A percentile compares a stretch with the other conserved stretches of the same genome.
Evolutionary conservation across 2,113 vertebrate species (phyloP).

Genomic region (Athene noctua): DNA sequence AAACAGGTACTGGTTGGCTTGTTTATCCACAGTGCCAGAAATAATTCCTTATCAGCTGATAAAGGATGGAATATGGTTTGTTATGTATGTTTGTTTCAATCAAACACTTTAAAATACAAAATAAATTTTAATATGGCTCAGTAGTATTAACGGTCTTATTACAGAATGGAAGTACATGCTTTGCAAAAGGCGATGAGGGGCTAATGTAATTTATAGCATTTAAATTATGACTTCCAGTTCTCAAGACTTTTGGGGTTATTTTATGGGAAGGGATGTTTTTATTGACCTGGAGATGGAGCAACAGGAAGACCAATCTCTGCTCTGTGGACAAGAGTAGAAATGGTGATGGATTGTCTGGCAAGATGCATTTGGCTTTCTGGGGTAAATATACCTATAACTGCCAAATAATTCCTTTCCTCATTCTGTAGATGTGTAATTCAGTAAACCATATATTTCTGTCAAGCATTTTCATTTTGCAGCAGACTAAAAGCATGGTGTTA

Average conservation of each 20-base stretch:
- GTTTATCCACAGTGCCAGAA: neutral
- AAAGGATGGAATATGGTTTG: neutral
- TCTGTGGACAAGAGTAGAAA: neutral
- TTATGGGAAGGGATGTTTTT: neutral
- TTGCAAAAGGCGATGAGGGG: neutral
- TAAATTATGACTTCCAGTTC: neutral
- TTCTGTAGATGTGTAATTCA: neutral
- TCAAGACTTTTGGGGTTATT: neutral
- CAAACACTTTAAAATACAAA: neutral
- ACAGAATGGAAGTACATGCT: neutral
- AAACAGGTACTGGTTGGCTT: neutral
- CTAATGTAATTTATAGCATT: neutral
- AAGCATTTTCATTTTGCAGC: neutral
- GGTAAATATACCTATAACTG: neutral
- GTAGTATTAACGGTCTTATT: neutral
- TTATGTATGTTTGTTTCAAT: neutral
- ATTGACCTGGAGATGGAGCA: neutral
- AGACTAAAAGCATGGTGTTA: neutral
- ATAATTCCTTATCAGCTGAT: neutral
- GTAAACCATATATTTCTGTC: neutral
- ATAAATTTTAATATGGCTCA: neutral
- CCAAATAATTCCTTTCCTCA: constrained; percentile 22
- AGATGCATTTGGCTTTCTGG: constrained; percentile 19
- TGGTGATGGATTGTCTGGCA: constrained; percentile 27
- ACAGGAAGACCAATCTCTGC: neutral